Base-by-base conservation (phyloP, 2,888 invertebrate species). In the Pemphredon lugubris region DNA sequence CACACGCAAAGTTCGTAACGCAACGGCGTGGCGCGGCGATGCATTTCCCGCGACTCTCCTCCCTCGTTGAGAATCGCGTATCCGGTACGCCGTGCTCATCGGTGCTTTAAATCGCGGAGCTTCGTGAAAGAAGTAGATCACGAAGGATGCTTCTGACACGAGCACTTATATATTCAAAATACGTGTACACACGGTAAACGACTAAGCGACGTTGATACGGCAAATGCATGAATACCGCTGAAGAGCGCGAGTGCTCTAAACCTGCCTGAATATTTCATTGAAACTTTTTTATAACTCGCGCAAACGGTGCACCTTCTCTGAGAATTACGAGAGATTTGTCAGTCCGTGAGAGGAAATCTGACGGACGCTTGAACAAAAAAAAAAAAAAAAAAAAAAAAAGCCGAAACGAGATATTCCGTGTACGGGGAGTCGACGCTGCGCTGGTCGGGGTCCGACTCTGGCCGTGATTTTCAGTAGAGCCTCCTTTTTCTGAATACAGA, bases 131-230 rank as follows among this genome's bases (percentile, higher is more conserved):
- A 55, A 55, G 30, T 37, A 32, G 45, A 71, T 72, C 53, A 39
- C 58, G 58, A 61, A 63, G 37, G 48, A 58, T 58, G 58, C 58
- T 68, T 39, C 58, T 26, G 58, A 42, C 63, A 59, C 60, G 45
- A 37, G 63, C 53, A 50, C 68, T 54, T 58, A 32, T 20, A 50
- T 34, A 40, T 50, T 21, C 61, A 48, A 44, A 48, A 45, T 26
- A 13, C 23, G 37, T 53, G 48, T 40, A 51, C 34, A 51, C 58
- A 7, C 20, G 34, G 30, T 9, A 13, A 65, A 65, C 42, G 51
- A 61, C n/a, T 44, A 23, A 40, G 30, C 32, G 59, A 67, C 53
- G 60, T 48, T 55, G 55, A 67, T 53, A 47, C 42, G 44, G 7
- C 26, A 39, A 21, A 47, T 44, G 50, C 57, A 57, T 42, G 71